Percentiles rank a stretch among this genome's conserved stretches.
Evolutionary conservation across 2,888 invertebrate genomes (phyloP).

Genomic region (Harpagoxenus sublaevis): DNA sequence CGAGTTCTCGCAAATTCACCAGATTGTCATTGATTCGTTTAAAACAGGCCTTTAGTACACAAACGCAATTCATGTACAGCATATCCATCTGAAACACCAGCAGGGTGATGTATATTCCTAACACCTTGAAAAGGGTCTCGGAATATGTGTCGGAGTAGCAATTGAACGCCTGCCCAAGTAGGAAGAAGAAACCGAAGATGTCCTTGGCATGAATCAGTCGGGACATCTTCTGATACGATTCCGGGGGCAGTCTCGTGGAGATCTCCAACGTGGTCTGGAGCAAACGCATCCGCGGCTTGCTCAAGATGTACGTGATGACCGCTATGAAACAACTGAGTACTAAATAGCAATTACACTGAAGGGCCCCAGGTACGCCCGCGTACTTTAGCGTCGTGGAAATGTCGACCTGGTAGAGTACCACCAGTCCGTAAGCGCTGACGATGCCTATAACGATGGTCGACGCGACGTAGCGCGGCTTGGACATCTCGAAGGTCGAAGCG

Average conservation of each 20-base stretch:
- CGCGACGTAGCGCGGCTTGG: conserved; percentile 58
- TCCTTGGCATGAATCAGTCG: conserved; percentile 73
- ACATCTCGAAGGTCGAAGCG: conserved; percentile 44
- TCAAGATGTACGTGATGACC: conserved; percentile 60
- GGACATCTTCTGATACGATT: conserved; percentile 64
- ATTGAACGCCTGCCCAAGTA: conserved; percentile 62
- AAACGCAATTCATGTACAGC: conserved; percentile 76
- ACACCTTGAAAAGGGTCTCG: conserved; percentile 42
- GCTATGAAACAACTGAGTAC: conserved; percentile 66
- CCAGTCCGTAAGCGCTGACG: neutral
- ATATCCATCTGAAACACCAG: conserved; percentile 69
- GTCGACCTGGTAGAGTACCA: conserved; percentile 68
- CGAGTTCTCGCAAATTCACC: conserved; percentile 61
- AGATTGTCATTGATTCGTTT: conserved; percentile 74
- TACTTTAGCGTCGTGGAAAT: conserved; percentile 58
- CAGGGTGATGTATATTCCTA: conserved; percentile 65
- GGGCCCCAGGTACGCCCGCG: conserved; percentile 66
- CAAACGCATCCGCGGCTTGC: conserved; percentile 59
- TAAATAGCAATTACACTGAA: conserved; percentile 75
- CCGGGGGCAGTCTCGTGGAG: conserved; percentile 65
- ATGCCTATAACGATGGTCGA: conserved; percentile 61
- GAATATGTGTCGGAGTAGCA: conserved; percentile 1
- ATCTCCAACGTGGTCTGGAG: conserved; percentile 65
- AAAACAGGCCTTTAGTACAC: conserved; percentile 76
- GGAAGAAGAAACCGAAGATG: conserved; percentile 66